A percentile compares a stretch with the other conserved stretches of the same genome.
phyloP scores from a whole-genome alignment of 2,113 vertebrate genomes.

The Mugil cephalus region DNA sequence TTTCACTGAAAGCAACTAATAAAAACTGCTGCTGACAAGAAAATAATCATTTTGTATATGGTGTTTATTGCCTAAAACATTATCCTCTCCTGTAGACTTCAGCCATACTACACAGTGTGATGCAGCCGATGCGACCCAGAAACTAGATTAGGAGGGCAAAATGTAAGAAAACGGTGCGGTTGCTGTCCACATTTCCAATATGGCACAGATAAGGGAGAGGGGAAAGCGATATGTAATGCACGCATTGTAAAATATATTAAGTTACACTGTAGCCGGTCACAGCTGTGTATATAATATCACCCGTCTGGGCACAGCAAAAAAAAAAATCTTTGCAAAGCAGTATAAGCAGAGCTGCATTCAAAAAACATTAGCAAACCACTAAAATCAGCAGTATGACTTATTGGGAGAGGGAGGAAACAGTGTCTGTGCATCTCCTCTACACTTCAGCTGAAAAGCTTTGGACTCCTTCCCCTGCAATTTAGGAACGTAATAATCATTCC shows the following conservation, averaged over 20 bases:
- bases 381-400: conserved; percentile 51
- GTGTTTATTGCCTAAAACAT: conserved; percentile 7
- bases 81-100: background rate
- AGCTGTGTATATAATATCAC: conserved; percentile 24
- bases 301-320: conserved; percentile 5
- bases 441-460: conserved; percentile 29
- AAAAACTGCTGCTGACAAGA: conserved; percentile 6
- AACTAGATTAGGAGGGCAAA: conserved; percentile 26
- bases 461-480: conserved; percentile 6
- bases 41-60: background rate
- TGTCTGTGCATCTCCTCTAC: conserved; percentile 23
- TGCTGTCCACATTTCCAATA: conserved; percentile 21
- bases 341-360: conserved; percentile 38
- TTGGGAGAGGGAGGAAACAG: conserved; percentile 1
- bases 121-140: conserved; percentile 1
- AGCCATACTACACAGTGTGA: conserved; percentile 5
- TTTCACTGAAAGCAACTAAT: background rate
- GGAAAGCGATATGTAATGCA: conserved; percentile 20
- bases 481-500: background rate
- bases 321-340: conserved; percentile 15
- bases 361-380: conserved; percentile 27
- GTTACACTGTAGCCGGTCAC: conserved; percentile 19
- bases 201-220: conserved; percentile 3
- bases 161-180: conserved; percentile 28
- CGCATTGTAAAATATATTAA: conserved; percentile 20